Evolutionary conservation across 2,888 invertebrate genomes (phyloP).

Genomic region (Xylota sylvarum): DNA sequence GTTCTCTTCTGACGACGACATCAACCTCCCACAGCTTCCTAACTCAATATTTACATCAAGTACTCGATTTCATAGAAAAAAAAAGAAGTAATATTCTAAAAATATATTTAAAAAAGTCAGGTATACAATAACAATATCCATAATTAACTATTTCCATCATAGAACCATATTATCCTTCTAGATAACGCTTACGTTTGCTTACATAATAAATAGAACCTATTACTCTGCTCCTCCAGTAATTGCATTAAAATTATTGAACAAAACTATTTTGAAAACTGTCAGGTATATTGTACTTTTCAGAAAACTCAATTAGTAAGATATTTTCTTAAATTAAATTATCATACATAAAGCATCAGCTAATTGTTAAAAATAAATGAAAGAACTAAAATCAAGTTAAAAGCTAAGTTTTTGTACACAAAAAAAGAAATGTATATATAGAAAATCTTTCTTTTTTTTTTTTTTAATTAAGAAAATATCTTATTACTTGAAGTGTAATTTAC

Average conservation of each 20-base stretch:
- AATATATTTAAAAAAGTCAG: constrained; percentile 74
- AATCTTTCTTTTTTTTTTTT: neutral
- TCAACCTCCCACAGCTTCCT: neutral
- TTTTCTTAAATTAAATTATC: constrained; percentile 46
- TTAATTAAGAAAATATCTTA: constrained; percentile 65
- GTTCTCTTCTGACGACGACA: neutral
- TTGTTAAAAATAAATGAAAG: neutral
- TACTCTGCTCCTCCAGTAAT: constrained; percentile 67
- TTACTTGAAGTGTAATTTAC: constrained; percentile 58
- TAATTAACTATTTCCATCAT: constrained; percentile 53
- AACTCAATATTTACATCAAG: neutral
- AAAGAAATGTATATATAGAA: constrained; percentile 15
- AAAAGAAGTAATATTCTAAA: constrained; percentile 36
- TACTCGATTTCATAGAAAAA: neutral
- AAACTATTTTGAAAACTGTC: constrained; percentile 83
- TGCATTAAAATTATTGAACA: constrained; percentile 74
- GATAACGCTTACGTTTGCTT: constrained; percentile 48
- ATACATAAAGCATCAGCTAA: neutral
- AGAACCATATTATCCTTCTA: constrained; percentile 37
- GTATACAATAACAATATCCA: constrained; percentile 77
- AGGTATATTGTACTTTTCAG: constrained; percentile 85
- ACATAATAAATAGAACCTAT: constrained; percentile 66
- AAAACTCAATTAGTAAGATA: constrained; percentile 78
- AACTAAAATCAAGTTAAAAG: neutral
- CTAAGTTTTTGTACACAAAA: constrained; percentile 16